phyloP scores from a whole-genome alignment of 2,888 invertebrate genomes.

The Cartodere bifasciata region DNA sequence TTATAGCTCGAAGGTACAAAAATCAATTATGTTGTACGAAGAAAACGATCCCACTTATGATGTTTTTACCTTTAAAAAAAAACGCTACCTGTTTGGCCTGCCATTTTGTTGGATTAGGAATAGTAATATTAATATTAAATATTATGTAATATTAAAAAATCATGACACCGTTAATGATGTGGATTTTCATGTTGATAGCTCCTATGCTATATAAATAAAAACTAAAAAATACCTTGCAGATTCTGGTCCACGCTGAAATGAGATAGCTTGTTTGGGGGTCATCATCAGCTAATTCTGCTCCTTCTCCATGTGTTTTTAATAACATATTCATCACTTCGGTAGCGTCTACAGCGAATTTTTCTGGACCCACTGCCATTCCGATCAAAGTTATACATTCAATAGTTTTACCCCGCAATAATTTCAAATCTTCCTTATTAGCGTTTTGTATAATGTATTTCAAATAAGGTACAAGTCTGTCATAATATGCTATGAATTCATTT shows the following conservation, averaged over 20 bases:
- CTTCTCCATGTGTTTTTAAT: constrained; percentile 78
- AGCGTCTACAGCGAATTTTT: constrained; percentile 82
- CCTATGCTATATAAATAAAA: too few relatives aligned
- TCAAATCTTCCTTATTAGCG: constrained; percentile 75
- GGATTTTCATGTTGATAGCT: too few relatives aligned
- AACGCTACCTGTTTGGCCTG: too few relatives aligned
- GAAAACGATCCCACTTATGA: too few relatives aligned
- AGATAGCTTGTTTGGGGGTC: constrained; percentile 96
- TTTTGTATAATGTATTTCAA: constrained; percentile 95
- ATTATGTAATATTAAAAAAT: too few relatives aligned
- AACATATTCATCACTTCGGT: constrained; percentile 93
- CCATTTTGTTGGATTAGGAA: too few relatives aligned
- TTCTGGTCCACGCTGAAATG: constrained; percentile 97
- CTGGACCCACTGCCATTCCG: constrained; percentile 73
- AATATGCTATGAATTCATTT: constrained; percentile 88
- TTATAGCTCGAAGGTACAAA: too few relatives aligned
- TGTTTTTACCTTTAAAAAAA: too few relatives aligned
- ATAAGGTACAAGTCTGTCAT: constrained; percentile 86
- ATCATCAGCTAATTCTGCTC: constrained; percentile 70
- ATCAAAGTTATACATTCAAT: constrained; percentile 98
- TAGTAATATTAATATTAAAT: too few relatives aligned
- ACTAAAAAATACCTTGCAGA: constrained; percentile 67
- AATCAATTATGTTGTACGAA: too few relatives aligned
- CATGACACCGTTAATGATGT: too few relatives aligned
- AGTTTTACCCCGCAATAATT: constrained; percentile 90